Conservation (phyloP, 2,797 vertebrate species). For the Tangara arthus region DNA sequence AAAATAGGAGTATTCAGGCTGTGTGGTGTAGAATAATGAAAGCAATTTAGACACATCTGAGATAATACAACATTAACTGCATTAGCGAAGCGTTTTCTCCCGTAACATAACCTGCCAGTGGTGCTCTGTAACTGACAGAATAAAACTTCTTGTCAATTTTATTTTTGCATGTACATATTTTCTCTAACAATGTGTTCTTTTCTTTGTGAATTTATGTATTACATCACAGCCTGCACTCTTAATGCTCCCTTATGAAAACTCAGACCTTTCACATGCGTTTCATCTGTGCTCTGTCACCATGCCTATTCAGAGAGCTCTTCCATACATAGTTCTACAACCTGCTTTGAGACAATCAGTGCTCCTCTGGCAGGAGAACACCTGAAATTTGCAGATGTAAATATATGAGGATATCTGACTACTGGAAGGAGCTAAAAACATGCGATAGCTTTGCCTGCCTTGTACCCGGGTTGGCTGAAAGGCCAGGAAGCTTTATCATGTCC, state of each 20-base stretch:
- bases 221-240: neutral
- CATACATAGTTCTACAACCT: neutral
- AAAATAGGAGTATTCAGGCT: slow-evolving; percentile 8
- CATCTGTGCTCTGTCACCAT: neutral
- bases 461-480: neutral
- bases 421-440: neutral
- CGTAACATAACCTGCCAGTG: neutral
- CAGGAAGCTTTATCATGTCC: neutral
- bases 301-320: neutral
- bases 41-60: slow-evolving; percentile 47
- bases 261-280: neutral
- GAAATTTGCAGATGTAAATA: neutral
- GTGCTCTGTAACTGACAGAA: neutral
- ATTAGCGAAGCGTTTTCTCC: slow-evolving; percentile 11
- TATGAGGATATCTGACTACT: neutral
- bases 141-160: neutral
- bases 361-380: neutral
- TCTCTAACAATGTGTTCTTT: neutral
- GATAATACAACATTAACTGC: slow-evolving; percentile 36
- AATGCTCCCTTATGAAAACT: neutral
- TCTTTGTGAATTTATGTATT: neutral
- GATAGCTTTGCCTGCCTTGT: neutral
- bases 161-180: neutral
- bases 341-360: neutral
- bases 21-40: slow-evolving; percentile 17